Conservation (phyloP, 2,113 vertebrate species). For the Elephas maximus region DNA sequence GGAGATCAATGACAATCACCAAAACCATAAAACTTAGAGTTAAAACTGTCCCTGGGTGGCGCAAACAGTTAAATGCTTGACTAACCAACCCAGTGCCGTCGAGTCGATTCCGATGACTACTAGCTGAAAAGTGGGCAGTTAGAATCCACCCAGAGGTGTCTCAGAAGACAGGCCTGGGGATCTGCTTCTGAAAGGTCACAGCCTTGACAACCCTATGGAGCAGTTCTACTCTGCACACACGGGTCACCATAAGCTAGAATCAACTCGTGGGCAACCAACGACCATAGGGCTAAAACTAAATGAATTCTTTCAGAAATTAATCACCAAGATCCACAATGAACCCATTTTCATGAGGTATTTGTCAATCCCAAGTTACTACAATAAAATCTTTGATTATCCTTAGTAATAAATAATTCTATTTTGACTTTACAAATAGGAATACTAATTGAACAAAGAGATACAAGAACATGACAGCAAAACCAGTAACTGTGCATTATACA, state of each 20-base stretch:
- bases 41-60: not conserved
- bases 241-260: not conserved
- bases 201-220: not conserved
- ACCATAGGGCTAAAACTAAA: not conserved
- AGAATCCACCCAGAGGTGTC: not conserved
- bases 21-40: slow-evolving; percentile 35
- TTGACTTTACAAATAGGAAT: slow-evolving; percentile 24
- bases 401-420: slow-evolving; percentile 8
- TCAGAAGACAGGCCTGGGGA: not conserved
- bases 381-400: not conserved
- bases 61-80: not conserved
- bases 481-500: not conserved
- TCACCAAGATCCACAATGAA: not conserved
- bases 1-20: slow-evolving; percentile 47
- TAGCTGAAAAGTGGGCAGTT: not conserved
- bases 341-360: not conserved
- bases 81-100: no score
- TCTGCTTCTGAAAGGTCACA: not conserved
- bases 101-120: not conserved
- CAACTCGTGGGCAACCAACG: not conserved
- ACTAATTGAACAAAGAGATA: slow-evolving; percentile 31
- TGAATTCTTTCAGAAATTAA: slow-evolving; percentile 41
- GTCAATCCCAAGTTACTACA: not conserved
- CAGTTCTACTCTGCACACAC: not conserved
- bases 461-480: slow-evolving; percentile 33